These are phyloP conservation scores for Carassius gibelio DNA, from an alignment of 2,113 vertebrate species.

Conservation along the genomic window DNA sequence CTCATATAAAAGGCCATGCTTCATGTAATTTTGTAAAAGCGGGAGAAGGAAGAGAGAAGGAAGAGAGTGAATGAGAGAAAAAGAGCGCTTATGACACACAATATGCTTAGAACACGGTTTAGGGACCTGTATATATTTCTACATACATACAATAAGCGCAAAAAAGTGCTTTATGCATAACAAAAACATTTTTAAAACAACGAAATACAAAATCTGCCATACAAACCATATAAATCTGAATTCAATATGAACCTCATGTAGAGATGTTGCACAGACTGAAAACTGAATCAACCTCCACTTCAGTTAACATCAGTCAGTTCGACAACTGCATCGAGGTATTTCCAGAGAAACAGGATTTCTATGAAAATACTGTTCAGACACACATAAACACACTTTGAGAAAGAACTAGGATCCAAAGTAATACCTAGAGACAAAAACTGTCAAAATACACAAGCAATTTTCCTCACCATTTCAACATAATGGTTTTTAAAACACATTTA, in stretches of 20 bases:
- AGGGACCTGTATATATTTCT: constrained; percentile 61
- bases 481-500: constrained; percentile 25
- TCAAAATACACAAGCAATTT: background rate
- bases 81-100: constrained; percentile 61
- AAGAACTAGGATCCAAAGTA: background rate
- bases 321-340: constrained; percentile 14
- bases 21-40: constrained; percentile 52
- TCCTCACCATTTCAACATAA: background rate
- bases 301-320: constrained; percentile 17
- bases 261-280: constrained; percentile 40
- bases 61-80: constrained; percentile 53
- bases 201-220: constrained; percentile 53
- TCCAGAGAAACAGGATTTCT: background rate
- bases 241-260: constrained; percentile 50
- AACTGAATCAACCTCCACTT: constrained; percentile 15
- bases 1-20: constrained; percentile 69
- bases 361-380: constrained; percentile 7
- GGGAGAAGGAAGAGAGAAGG: background rate
- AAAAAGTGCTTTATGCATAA: constrained; percentile 73
- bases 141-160: constrained; percentile 56
- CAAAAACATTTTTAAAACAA: constrained; percentile 42
- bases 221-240: constrained; percentile 27
- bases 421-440: background rate
- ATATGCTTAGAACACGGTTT: constrained; percentile 60
- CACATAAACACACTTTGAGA: background rate